Base-by-base conservation (phyloP, 2,113 vertebrate genomes). In the Nerophis ophidion region DNA sequence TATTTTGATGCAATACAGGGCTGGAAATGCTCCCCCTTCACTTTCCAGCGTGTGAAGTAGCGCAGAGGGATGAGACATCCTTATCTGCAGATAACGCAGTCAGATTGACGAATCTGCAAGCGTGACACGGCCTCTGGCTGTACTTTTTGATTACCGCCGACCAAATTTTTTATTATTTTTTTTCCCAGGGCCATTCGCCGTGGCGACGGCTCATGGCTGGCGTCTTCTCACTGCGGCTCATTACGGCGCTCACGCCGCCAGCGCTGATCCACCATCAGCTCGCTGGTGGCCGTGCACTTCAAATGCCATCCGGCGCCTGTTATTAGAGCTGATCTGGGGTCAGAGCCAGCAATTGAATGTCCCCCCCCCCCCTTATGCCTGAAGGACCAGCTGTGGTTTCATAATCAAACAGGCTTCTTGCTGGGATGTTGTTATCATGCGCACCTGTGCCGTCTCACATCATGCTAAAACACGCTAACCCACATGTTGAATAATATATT, bases 81-180 rank as follows among this genome's bases (percentile, higher is more conserved):
- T 80, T 77, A 75, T 81, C 72, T 76, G 79, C 67, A 74, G 76
- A 83, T 83, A 83, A 84, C 80, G 67, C 60, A 57, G 60, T 70
- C 74, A 75, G 71, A 83, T 79, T 80, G 79, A 87, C 71, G 70
- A 71, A 69, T 76, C 68, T 74, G 63, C 5, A 55, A 80, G 78
- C 66, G 45, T 78, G 80, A 77, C 70, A 68, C 48, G 14, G 86
- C 82, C 85, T 81, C 65, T 17, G 77, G 86, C 81, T 75, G 63
- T 65, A 71, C 76, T 79, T 78, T 69, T 79, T 81, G 81, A 85
- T 89, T 85, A 83, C 67, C 75, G 70, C 60, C 57, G 63, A 26
- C 26, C 48, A 77, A 77, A 44, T n/a, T 66, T 48, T 60, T 57
- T 40, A 58, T 64, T 38, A n/a, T 70, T 81, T 26, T 26, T 26